Evolutionary conservation across 2,797 vertebrate genomes (phyloP).

Genomic region (Sternotherus odoratus): DNA sequence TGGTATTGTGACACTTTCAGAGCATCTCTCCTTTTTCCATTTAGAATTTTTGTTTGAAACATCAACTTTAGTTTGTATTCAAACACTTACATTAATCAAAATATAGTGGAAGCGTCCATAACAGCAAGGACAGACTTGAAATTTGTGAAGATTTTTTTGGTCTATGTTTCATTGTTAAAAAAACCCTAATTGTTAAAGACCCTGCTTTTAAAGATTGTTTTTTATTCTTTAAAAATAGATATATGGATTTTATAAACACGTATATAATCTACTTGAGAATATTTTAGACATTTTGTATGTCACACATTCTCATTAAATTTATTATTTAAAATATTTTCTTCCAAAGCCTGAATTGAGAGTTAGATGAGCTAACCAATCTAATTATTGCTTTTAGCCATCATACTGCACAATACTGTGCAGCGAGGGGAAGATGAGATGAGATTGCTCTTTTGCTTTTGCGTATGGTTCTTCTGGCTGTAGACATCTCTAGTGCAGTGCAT

Average conservation of each 20-base stretch:
- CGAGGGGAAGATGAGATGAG: neutral
- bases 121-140: neutral
- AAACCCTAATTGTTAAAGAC: constrained; percentile 13
- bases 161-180: constrained; percentile 33
- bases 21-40: neutral
- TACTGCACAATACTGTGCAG: neutral
- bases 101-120: neutral
- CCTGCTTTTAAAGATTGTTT: constrained; percentile 21
- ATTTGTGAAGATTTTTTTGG: neutral
- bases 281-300: neutral
- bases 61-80: constrained; percentile 44
- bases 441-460: neutral
- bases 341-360: neutral
- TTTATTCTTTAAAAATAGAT: neutral
- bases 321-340: neutral
- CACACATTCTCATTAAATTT: neutral
- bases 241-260: neutral
- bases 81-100: constrained; percentile 21
- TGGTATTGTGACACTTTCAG: neutral
- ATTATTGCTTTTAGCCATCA: neutral
- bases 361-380: neutral
- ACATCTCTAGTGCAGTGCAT: neutral
- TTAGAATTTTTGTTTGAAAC: neutral
- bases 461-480: constrained; percentile 20
- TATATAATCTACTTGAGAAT: neutral